Base-by-base conservation (phyloP, 1,140 invertebrate genomes). In the Hycleus phaleratus region DNA sequence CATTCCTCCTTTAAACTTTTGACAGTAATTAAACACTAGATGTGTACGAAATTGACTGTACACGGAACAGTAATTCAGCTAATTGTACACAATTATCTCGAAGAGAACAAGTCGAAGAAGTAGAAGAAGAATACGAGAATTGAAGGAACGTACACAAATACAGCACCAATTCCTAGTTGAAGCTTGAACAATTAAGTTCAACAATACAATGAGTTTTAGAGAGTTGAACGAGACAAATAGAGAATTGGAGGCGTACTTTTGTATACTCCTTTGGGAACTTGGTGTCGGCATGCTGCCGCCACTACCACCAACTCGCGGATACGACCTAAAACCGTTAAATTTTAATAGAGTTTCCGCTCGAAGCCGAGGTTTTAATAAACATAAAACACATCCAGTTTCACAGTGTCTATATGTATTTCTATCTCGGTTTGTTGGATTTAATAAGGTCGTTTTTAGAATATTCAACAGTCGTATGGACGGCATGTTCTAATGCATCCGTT, bases 361-460 rank as follows among this genome's bases (percentile, higher is more conserved):
- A 53, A 53, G 43, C 51, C 43, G 39, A 61, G 18, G 44, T 55
- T 56, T 61, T 61, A 56, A 57, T 61, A 61, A 61, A 57, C 54
- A 61, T 57, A 61, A 61, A 61, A 61, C 51, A 61, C 54, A 61
- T 56, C 53, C 57, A 61, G 48, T 32, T 61, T 57, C 49, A 57
- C 32, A 32, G 18, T 18, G 26, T 12, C 26, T 46, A 26, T 6
- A 48, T 25, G 38, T 9, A 48, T 48, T 26, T 26, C 32, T 32
- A 32, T 32, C 32, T 32, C 32, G 32, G 4, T 32, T 7, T 32
- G 32, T 32, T 32, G 2, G 4, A 32, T 32, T 32, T 32, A 32
- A 32, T 32, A 32, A 32, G 32, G 32, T 32, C 32, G 32, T 32
- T 32, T 18, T 32, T 32, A 32, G 32, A 32, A 32, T 32, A 32